Conservation (phyloP, 2,113 vertebrate species). For the Pygoscelis adeliae region DNA sequence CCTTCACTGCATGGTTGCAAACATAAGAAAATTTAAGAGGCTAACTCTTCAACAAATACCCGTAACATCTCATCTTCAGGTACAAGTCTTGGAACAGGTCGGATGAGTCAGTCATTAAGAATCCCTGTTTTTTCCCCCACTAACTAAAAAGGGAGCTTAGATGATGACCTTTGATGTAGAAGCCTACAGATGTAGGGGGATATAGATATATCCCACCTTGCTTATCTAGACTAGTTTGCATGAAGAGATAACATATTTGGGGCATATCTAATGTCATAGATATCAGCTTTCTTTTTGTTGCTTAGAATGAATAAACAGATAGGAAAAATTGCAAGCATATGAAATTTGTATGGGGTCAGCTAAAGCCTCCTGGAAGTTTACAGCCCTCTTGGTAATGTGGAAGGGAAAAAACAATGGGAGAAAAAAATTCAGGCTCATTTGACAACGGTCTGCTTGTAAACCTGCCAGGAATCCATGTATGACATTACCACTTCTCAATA, state of each 20-base stretch:
- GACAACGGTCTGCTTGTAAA: not conserved
- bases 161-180: not conserved
- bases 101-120: not conserved
- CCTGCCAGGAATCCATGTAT: not conserved
- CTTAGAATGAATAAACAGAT: not conserved
- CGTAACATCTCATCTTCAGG: not conserved
- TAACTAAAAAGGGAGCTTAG: not conserved
- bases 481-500: not conserved
- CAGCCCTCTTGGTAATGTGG: not conserved
- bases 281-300: not conserved
- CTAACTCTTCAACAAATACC: not conserved
- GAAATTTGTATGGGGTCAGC: not conserved
- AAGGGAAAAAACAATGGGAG: not conserved
- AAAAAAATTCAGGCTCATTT: not conserved
- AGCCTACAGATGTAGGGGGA: not conserved
- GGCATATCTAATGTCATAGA: not conserved
- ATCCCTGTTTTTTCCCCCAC: fast-evolving
- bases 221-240: not conserved
- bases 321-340: not conserved
- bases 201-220: not conserved
- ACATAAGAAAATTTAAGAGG: not conserved
- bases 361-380: not conserved
- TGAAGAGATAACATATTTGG: not conserved
- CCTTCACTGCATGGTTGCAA: not conserved
- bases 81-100: not conserved